These are phyloP conservation scores for Siniperca scherzeri DNA, from an alignment of 2,797 vertebrate species.

Conservation along the genomic window DNA sequence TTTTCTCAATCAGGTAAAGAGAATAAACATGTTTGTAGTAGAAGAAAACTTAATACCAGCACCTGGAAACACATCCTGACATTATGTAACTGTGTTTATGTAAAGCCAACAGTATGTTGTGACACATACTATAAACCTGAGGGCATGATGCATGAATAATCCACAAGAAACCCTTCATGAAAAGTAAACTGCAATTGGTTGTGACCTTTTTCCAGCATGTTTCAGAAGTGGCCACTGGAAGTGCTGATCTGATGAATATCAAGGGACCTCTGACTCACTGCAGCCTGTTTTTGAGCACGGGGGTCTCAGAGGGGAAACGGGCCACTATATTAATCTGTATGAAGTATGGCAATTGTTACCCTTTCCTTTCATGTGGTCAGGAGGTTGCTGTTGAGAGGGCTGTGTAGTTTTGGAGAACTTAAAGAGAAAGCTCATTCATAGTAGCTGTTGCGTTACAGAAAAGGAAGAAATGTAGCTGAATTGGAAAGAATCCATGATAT, in stretches of 20 bases:
- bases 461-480: conserved; percentile 85
- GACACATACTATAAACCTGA: conserved; percentile 44
- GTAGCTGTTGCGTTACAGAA: conserved; percentile 77
- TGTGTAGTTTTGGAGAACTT: conserved; percentile 71
- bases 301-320: conserved; percentile 59
- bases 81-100: conserved; percentile 58
- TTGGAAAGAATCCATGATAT: conserved; percentile 91
- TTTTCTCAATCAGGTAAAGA: conserved; percentile 69
- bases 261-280: conserved; percentile 70
- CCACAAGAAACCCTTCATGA: conserved; percentile 42
- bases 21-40: conserved; percentile 60
- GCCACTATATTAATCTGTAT: conserved; percentile 71
- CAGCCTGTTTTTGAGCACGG: conserved; percentile 52
- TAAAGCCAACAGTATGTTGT: conserved; percentile 50
- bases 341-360: conserved; percentile 77
- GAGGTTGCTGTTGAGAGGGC: conserved; percentile 79
- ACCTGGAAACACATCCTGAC: conserved; percentile 53
- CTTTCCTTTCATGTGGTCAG: conserved; percentile 85
- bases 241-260: conserved; percentile 70
- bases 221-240: conserved; percentile 56
- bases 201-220: conserved; percentile 59
- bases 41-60: conserved; percentile 42
- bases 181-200: conserved; percentile 51
- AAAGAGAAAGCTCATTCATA: conserved; percentile 85
- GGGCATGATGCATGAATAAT: conserved; percentile 41